Conservation (phyloP, 2,888 invertebrate species). For the Stenoptilia bipunctidactyla region DNA sequence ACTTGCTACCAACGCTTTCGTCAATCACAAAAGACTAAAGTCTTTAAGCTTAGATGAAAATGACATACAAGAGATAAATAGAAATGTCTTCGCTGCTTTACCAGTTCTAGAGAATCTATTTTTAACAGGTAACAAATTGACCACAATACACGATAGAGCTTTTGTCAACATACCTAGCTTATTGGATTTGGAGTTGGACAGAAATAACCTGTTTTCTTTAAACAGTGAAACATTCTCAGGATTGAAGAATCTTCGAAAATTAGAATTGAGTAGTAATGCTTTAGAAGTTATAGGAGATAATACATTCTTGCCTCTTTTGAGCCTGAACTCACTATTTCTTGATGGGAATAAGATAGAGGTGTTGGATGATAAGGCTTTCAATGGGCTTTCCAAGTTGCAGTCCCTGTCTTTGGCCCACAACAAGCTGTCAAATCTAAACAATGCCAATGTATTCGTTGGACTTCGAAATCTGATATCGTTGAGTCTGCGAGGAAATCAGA, state of each 20-base stretch:
- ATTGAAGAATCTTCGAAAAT: conserved; percentile 74
- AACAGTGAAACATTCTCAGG: conserved; percentile 84
- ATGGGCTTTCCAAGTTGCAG: conserved; percentile 35
- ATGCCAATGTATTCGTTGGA: conserved; percentile 37
- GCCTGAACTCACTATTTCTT: conserved; percentile 39
- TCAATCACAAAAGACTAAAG: conserved; percentile 75
- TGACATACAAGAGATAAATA: conserved; percentile 77
- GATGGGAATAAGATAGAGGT: conserved; percentile 56
- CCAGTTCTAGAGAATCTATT: conserved; percentile 79
- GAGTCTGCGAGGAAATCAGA: conserved; percentile 43
- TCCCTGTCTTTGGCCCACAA: conserved; percentile 45
- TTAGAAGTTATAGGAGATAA: conserved; percentile 83
- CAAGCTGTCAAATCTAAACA: conserved; percentile 36
- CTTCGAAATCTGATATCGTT: conserved; percentile 32
- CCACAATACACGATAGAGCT: conserved; percentile 87
- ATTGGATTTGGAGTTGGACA: conserved; percentile 82
- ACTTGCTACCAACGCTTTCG: conserved; percentile 75
- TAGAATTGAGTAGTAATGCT: conserved; percentile 79
- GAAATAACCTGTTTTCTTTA: conserved; percentile 78
- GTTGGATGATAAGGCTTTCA: conserved; percentile 54
- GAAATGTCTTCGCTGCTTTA: conserved; percentile 79
- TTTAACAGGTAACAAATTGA: conserved; percentile 87
- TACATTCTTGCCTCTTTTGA: conserved; percentile 69
- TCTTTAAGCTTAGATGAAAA: conserved; percentile 79
- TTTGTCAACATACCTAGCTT: conserved; percentile 78